Evolutionary conservation across 2,113 vertebrate species (phyloP).

Genomic region (Struthidea cinerea): DNA sequence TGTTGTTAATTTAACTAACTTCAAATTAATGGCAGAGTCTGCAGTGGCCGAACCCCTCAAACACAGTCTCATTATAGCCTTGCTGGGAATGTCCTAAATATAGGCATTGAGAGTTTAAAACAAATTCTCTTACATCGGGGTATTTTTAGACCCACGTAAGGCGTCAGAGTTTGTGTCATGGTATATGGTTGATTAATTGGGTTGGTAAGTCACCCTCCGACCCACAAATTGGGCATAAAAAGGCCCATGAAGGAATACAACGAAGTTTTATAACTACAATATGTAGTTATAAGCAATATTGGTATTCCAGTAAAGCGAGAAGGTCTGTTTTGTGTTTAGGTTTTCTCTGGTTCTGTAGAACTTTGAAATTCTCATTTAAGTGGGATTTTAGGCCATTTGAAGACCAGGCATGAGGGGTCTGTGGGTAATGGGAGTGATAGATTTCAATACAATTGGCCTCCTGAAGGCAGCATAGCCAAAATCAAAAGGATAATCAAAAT

Average conservation of each 20-base stretch:
- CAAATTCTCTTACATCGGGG: constrained; percentile 77
- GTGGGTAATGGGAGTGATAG: background rate
- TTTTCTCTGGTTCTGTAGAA: background rate
- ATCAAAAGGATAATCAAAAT: background rate
- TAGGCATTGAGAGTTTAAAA: constrained; percentile 80
- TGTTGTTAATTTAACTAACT: constrained; percentile 89
- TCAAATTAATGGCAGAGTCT: constrained; percentile 83
- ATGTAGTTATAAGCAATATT: constrained; percentile 1
- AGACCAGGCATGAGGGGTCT: background rate
- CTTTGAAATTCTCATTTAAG: background rate
- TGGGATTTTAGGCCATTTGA: background rate
- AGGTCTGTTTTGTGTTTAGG: background rate
- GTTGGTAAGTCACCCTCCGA: constrained; percentile 69
- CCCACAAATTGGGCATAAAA: constrained; percentile 70
- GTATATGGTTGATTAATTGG: constrained; percentile 82
- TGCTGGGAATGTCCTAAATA: constrained; percentile 82
- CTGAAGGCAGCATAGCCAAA: background rate
- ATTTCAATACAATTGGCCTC: background rate
- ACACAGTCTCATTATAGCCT: constrained; percentile 87
- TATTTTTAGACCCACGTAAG: constrained; percentile 79
- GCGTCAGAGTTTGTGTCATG: constrained; percentile 81
- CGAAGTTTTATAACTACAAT: constrained; percentile 53
- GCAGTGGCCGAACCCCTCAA: constrained; percentile 75
- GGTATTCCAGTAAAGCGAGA: background rate
- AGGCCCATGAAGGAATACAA: constrained; percentile 50